Evolutionary conservation across 1,140 invertebrate genomes (phyloP), one percentile per base, ranked within the genome.

Genomic region (Cydia splendana): DNA sequence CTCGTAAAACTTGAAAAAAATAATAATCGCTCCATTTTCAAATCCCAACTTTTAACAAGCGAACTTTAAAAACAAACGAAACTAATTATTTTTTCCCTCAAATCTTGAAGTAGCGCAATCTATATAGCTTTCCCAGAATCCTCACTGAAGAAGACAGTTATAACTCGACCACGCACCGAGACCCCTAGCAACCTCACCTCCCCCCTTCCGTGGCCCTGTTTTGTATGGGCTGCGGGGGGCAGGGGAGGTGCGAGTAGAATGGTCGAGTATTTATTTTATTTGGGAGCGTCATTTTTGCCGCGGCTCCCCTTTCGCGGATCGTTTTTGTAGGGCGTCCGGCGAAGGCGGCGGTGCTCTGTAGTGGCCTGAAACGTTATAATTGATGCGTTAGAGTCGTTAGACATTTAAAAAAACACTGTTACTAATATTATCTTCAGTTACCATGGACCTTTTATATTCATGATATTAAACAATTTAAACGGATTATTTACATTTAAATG

Each of bases 211-310:
- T 53, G 30, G n/a, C 28, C 45, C 51, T 24, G 51, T n/a, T 80
- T 81, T 71, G 18, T 65, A 76, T 51, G 75, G 6, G 42, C 0
- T 0, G 5, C 24, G 48, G 42, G 78, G 75, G 76, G 76, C 24
- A 76, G 9, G 77, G 80, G 20, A 81, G 84, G 57, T 86, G 87
- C 74, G 28, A 62, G 53, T 79, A 79, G 69, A 74, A 30, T 84
- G 85, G 87, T 57, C 77, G 78, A 51, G 81, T 87, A 85, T 88
- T 88, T 91, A 89, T 89, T 88, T 91, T 90, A 90, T 91, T 91
- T 81, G 84, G 82, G 79, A 85, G 88, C 86, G 87, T 88, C 88
- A 91, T 89, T 91, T 91, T 88, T 88, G 89, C 85, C 82, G 84
- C 84, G 84, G 75, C 85, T 85, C 86, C 86, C 86, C 87, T 87